Base-by-base conservation (phyloP, 2,113 vertebrate species). In the Heterochromis multidens region DNA sequence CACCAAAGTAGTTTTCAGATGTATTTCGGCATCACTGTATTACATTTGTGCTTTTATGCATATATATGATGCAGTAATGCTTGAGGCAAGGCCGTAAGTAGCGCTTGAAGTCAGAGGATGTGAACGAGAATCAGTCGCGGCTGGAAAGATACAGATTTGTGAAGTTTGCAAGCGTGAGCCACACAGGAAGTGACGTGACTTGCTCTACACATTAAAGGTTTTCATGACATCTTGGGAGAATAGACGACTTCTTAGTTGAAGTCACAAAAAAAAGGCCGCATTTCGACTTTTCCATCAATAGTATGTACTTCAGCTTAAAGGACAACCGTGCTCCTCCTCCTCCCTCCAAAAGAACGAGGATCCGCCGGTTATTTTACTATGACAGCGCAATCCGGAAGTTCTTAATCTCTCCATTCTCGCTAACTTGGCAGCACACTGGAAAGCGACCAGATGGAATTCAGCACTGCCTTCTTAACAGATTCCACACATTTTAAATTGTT, bases 401-500 rank as follows among this genome's bases (percentile, higher is more conserved):
- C 0, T 3, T 1, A 0, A 0, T 1, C 11, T 37, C 3, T n/a
- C 11, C 46, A 1, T 12, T 11, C 0, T 0, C 1, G 52, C 25
- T 5, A 29, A 2, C 83, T 80, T 87, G 21, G 56, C 79, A 17
- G 21, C 25, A 29, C 76, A 60, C 84, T 87, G 88, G 88, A 89
- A 76, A 79, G 80, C 84, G 84, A 92, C 81, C 89, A 93, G 91
- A 94, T 94, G 93, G 94, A 91, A 93, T 93, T 91, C 81, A 86
- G 95, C 89, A 84, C 93, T 94, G 90, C 80, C 89, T 93, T 93
- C 93, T 92, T 91, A 84, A 92, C 92, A 88, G 89, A 93, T 91
- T 93, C 86, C 85, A 54, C 91, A 85, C 90, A 81, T 88, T 94
- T 95, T 93, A 94, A 95, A 95, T 91, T 92, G 95, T 91, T 93